A percentile compares a stretch with the other conserved stretches of the same genome.
These are phyloP conservation scores for Drosophila sp. DNA, from an alignment of 1,140 invertebrate genomes.

Conservation along the genomic window DNA sequence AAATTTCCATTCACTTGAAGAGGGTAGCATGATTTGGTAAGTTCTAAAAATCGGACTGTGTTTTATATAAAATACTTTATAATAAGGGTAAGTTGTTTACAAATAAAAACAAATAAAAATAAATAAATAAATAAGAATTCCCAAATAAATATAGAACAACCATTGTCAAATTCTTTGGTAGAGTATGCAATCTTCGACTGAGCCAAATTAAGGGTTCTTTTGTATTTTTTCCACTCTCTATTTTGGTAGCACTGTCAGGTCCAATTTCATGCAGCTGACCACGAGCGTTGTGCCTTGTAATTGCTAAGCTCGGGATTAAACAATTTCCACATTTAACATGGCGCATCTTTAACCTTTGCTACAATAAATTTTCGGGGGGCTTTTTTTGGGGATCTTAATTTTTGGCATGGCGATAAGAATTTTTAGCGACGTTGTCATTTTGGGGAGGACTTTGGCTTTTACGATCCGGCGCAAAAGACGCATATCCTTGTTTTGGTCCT, in stretches of 20 bases:
- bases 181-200: constrained; percentile 10
- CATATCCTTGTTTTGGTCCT: constrained; percentile 59
- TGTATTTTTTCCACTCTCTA: constrained; percentile 33
- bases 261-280: constrained; percentile 82
- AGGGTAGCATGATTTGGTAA: neutral
- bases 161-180: neutral
- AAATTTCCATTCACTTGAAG: constrained; percentile 9
- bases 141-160: neutral
- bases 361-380: constrained; percentile 64
- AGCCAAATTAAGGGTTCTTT: neutral
- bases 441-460: constrained; percentile 73
- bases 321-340: constrained; percentile 83
- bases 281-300: constrained; percentile 69
- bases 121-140: no score
- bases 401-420: constrained; percentile 72
- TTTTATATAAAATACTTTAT: no score
- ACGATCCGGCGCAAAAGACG: constrained; percentile 76
- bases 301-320: constrained; percentile 77
- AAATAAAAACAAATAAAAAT: no score
- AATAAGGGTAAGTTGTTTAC: no score
- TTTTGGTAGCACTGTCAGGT: constrained; percentile 48
- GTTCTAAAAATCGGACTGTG: neutral
- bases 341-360: constrained; percentile 79
- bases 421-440: constrained; percentile 81
- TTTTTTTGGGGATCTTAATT: constrained; percentile 60